A percentile compares a stretch with the other conserved stretches of the same genome.
phyloP scores from a whole-genome alignment of 1,140 invertebrate genomes.

The Zaprionus camerounensis region DNA sequence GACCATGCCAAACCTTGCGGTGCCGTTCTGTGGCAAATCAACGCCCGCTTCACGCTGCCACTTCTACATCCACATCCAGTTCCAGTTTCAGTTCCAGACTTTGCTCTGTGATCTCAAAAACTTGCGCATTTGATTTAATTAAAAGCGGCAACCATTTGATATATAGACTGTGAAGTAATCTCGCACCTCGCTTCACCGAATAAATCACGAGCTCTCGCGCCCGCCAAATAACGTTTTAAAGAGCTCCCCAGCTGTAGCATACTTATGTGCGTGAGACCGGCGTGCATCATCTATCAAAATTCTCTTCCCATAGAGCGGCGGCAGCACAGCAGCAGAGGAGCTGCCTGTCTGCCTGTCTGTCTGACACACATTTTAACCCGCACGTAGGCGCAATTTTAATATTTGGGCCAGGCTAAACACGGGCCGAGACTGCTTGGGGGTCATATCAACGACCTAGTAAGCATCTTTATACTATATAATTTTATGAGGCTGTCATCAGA shows the following conservation, averaged over 20 bases:
- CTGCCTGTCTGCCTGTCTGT: constrained; percentile 1
- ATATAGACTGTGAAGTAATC: constrained; percentile 17
- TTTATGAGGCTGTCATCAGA: constrained; percentile 71
- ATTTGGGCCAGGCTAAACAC: constrained; percentile 48
- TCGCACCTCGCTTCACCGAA: constrained; percentile 53
- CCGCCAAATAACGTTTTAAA: constrained; percentile 42
- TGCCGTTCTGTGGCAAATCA: constrained; percentile 37
- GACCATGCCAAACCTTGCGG: constrained; percentile 32
- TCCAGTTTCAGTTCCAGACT: not conserved
- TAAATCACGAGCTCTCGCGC: constrained; percentile 58
- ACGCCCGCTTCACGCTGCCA: constrained; percentile 3
- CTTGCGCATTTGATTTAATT: constrained; percentile 36
- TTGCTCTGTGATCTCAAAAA: not conserved
- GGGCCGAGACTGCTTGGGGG: constrained; percentile 32
- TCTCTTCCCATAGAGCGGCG: constrained; percentile 62
- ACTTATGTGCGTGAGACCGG: constrained; percentile 43
- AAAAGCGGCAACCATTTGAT: constrained; percentile 22
- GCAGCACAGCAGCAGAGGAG: not conserved
- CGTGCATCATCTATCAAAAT: constrained; percentile 70
- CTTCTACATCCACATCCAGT: not conserved
- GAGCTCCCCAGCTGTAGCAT: constrained; percentile 20
- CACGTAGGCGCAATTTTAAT: constrained; percentile 78
- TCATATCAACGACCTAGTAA: constrained; percentile 80
- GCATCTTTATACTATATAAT: constrained; percentile 81
- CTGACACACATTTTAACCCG: constrained; percentile 70